Base-by-base conservation (phyloP, 2,888 invertebrate genomes). In the Plagodis dolabraria region DNA sequence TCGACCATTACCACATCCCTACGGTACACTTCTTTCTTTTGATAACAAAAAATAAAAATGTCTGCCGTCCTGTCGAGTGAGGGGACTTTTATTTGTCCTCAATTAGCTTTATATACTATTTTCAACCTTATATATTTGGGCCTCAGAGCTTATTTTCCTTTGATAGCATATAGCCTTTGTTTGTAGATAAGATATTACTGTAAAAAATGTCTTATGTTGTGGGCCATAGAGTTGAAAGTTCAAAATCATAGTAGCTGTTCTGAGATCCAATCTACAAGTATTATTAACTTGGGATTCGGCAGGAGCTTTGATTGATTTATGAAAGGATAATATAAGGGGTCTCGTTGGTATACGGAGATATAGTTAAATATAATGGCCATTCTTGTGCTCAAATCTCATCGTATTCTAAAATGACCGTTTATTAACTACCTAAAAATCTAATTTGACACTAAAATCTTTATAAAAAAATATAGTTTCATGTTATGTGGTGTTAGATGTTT, bases 1-100 rank as follows among this genome's bases (percentile, higher is more conserved):
- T 38, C 7, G 5, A 42, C 6, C 47, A 47, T 35, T 48, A 53
- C 43, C 51, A 40, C 61, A 61, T 66, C 68, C 34, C 74, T 67
- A 68, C 78, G 70, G 45, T 74, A 68, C 76, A 68, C 71, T 52
- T 57, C 53, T 57, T 61, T 61, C 60, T 56, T 57, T 53, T 46
- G 60, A 55, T 72, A 77, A 85, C 75, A 85, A 85, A 84, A 83
- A 78, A 79, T 73, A 75, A 82, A 86, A 81, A 88, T 87, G 89
- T 86, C 88, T 74, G 84, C 83, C 82, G 74, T 72, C 74, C 72
- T 67, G 58, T 63, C 62, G 66, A 63, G 56, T 52, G 46, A 40
- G 35, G 52, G 49, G 35, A 40, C 53, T 53, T 56, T 61, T 53
- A 56, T 56, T 56, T 53, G 60, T 59, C 42, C 53, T 42, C 58